Evolutionary conservation across 2,888 invertebrate genomes (phyloP).

Genomic region (Phymatocera aterrima): DNA sequence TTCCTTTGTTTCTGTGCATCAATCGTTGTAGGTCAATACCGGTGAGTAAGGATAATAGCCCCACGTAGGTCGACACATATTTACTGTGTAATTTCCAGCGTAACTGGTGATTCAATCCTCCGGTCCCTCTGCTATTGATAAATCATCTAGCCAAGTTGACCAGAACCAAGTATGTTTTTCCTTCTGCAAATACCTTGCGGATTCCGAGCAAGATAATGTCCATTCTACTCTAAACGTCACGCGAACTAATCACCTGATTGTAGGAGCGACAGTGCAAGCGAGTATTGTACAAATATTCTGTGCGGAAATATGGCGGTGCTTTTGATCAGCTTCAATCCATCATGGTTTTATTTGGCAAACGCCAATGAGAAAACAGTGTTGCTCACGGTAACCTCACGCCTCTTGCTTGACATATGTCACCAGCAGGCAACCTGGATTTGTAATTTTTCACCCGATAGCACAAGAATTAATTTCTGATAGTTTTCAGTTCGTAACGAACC

Average conservation of each 20-base stretch:
- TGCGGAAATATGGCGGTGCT: background rate
- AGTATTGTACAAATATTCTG: slow-evolving; percentile 11
- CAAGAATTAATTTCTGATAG: background rate
- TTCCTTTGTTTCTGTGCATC: slow-evolving; percentile 10
- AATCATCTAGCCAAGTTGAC: slow-evolving; percentile 26
- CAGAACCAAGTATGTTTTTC: background rate
- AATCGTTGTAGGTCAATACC: slow-evolving; percentile 19
- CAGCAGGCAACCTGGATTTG: background rate
- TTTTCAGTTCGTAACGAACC: background rate
- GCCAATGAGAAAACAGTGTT: background rate
- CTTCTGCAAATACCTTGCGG: background rate
- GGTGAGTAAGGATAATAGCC: slow-evolving; percentile 3
- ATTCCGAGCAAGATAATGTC: background rate
- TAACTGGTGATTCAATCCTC: slow-evolving; percentile 15
- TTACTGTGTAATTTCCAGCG: slow-evolving; percentile 28
- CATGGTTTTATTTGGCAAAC: background rate
- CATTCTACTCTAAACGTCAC: background rate
- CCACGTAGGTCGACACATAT: slow-evolving; percentile 28
- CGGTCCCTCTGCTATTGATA: slow-evolving; percentile 2
- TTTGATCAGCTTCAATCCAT: background rate
- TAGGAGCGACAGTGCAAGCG: background rate
- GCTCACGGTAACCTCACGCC: background rate
- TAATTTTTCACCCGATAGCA: background rate
- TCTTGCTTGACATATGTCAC: background rate
- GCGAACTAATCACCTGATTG: background rate